Conservation (phyloP, 2,797 vertebrate genomes). For the Rhinatrema bivittatum region DNA sequence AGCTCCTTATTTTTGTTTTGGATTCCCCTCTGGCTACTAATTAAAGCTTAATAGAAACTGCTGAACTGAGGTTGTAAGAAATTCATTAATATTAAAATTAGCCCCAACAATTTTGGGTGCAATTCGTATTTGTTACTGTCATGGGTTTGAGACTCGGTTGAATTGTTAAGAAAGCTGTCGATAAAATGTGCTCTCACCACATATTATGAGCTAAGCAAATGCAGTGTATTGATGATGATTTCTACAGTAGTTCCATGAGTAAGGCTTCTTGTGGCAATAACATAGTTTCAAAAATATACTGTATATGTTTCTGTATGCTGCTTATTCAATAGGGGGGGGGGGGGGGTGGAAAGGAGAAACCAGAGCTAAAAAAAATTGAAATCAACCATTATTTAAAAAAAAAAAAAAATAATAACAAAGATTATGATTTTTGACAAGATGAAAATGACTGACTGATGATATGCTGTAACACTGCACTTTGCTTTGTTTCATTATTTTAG, state of each 20-base stretch:
- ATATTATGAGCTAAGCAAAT: slow-evolving; percentile 35
- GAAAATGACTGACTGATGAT: slow-evolving; percentile 67
- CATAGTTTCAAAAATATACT: no score
- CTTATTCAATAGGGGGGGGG: slow-evolving; percentile 61
- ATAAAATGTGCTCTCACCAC: slow-evolving; percentile 51
- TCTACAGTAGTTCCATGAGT: slow-evolving; percentile 37
- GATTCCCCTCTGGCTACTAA: slow-evolving; percentile 99
- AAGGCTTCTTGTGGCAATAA: slow-evolving; percentile 32
- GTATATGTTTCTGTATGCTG: slow-evolving; percentile 49
- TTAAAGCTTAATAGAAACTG: slow-evolving; percentile 99
- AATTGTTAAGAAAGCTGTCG: slow-evolving; percentile 54
- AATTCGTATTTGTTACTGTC: slow-evolving; percentile 83
- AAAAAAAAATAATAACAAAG: no score
- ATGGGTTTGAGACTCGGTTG: slow-evolving; percentile 69
- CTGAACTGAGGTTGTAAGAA: slow-evolving; percentile 98
- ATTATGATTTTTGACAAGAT: slow-evolving; percentile 72
- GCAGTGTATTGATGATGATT: slow-evolving; percentile 29
- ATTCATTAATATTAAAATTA: slow-evolving; percentile 99
- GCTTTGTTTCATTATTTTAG: no score
- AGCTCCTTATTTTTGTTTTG: slow-evolving; percentile 98
- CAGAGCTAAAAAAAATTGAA: slow-evolving; percentile 42
- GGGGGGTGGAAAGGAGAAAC: no score
- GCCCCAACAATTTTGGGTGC: slow-evolving; percentile 80
- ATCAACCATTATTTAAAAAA: slow-evolving; percentile 63
- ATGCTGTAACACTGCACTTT: no score